phyloP scores from a whole-genome alignment of 2,797 vertebrate species.

The Sorex maritimensis region DNA sequence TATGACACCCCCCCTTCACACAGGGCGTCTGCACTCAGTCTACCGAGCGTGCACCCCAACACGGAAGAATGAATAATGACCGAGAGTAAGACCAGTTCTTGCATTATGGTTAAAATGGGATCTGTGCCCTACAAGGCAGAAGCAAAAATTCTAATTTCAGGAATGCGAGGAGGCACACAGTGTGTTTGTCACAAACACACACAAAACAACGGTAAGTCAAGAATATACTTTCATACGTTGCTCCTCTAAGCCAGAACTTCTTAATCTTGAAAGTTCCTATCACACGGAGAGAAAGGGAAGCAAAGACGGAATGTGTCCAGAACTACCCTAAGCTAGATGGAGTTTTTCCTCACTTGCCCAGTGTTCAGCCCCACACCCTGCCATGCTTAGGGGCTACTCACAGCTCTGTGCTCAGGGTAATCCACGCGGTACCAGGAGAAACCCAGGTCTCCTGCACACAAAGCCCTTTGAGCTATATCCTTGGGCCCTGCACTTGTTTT shows the following conservation, averaged over 20 bases:
- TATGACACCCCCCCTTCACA: slow-evolving; percentile 12
- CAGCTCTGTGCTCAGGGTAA: too few relatives aligned
- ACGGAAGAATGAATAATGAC: not conserved
- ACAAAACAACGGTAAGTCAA: not conserved
- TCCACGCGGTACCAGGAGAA: too few relatives aligned
- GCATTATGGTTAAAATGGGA: not conserved
- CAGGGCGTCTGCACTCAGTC: not conserved
- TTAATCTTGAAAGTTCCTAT: not conserved
- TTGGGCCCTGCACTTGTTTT: too few relatives aligned
- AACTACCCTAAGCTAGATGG: not conserved
- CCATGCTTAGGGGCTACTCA: too few relatives aligned
- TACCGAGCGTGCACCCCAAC: too few relatives aligned
- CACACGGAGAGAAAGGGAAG: slow-evolving; percentile 4
- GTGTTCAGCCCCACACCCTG: too few relatives aligned
- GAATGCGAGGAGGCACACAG: not conserved
- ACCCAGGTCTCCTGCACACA: too few relatives aligned
- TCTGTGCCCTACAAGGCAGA: not conserved
- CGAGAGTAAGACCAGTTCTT: not conserved
- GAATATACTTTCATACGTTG: not conserved
- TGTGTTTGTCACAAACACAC: not conserved
- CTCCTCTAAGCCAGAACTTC: not conserved
- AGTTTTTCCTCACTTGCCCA: not conserved
- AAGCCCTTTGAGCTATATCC: too few relatives aligned
- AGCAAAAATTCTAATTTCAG: not conserved
- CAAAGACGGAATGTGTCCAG: slow-evolving; percentile 31